A percentile compares a stretch with the other conserved stretches of the same genome.
Evolutionary conservation across 2,797 vertebrate genomes (phyloP).

Genomic region (Poecile montanus): DNA sequence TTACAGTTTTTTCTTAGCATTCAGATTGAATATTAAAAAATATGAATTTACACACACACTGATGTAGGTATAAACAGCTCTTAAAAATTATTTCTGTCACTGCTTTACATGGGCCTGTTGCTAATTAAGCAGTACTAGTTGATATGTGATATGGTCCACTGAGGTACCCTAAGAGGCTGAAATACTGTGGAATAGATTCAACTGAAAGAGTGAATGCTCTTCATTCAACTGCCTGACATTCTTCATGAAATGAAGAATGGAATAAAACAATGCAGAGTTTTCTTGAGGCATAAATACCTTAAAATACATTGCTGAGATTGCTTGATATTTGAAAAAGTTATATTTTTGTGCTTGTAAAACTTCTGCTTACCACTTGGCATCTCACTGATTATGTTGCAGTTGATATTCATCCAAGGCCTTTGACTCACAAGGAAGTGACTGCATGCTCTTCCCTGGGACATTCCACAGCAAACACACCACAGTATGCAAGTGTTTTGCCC

Average conservation of each 20-base stretch:
- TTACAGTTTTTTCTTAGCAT: not conserved
- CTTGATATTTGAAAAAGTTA: not conserved
- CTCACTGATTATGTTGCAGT: not conserved
- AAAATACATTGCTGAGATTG: not conserved
- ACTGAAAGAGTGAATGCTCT: not conserved
- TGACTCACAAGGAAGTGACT: slow-evolving; percentile 65
- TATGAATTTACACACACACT: not conserved
- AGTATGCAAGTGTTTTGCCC: not conserved
- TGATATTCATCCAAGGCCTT: slow-evolving; percentile 51
- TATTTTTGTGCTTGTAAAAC: not conserved
- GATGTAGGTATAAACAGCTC: not conserved
- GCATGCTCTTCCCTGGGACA: not conserved
- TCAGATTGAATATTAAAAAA: not conserved
- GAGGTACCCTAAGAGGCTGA: not conserved
- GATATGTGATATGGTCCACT: not conserved
- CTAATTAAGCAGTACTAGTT: not conserved
- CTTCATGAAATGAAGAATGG: not conserved
- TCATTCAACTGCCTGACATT: not conserved
- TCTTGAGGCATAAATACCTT: not conserved
- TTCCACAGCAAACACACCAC: slow-evolving; percentile 30
- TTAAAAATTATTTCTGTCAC: not conserved
- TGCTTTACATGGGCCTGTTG: not conserved
- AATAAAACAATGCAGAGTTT: not conserved
- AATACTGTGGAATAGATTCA: not conserved
- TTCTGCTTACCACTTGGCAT: slow-evolving; percentile 28